Evolutionary conservation across 1,140 invertebrate genomes (phyloP), one percentile per base, ranked within the genome.

Genomic region (Pemphigus obesinymphae): DNA sequence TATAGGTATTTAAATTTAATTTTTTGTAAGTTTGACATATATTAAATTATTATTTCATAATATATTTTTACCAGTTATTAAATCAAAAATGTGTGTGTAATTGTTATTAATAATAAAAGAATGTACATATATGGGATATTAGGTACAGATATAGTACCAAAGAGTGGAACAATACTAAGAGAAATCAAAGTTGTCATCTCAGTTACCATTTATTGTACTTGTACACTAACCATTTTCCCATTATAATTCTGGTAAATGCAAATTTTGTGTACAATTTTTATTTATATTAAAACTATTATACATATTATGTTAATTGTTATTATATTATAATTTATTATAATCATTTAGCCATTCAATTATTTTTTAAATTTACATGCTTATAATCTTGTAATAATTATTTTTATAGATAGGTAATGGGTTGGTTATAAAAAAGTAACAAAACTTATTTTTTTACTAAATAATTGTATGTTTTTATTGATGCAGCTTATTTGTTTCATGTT

Each of bases 121-220:
- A 43, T 43, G 66, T 70, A 70, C 66, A 43, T 2, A 43, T 43
- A 34, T 29, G 17, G 15, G 15, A 63, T 63, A 66, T 50, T 53
- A 75, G 29, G 29, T 75, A n/a, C n/a, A n/a, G n/a, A n/a, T n/a
- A n/a, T n/a, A n/a, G 34, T 75, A 75, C 45, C 45, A 75, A 75
- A 75, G 72, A 75, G 29, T 75, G 31, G n/a, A 75, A 75, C 29
- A 75, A 48, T 48, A 34, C 45, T 50, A 55, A n/a, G 43, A n/a
- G 20, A 76, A 76, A 76, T 76, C 73, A 76, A 76, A 76, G 48
- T 76, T 76, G 73, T 55, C 73, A 37, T 76, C 31, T 55, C 73
- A 55, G 73, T 76, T 76, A 76, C 73, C 73, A 76, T 55, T 55
- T 70, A 70, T 70, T 55, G 31, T 37, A 76, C n/a, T 13, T 76